A percentile compares a stretch with the other conserved stretches of the same genome.
These are phyloP conservation scores for Euphonia xanthogaster DNA, from an alignment of 2,797 vertebrate genomes.

Conservation along the genomic window DNA sequence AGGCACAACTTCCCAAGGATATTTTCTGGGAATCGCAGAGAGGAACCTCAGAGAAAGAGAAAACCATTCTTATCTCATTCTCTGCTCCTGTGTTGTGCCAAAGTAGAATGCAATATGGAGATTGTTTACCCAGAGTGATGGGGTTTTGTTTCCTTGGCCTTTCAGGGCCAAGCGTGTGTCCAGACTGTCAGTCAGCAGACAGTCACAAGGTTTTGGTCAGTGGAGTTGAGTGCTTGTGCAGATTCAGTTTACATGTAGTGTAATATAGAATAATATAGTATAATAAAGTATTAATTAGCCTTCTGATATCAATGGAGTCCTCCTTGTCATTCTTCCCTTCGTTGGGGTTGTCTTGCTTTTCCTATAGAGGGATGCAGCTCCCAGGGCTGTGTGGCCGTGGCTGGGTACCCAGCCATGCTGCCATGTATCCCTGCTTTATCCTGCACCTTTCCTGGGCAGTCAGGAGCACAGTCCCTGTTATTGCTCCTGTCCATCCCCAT, in stretches of 20 bases:
- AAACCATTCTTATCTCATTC: not conserved
- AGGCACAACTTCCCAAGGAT: not conserved
- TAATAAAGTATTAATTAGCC: not conserved
- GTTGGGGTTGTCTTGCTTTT: not conserved
- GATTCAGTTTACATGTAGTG: not conserved
- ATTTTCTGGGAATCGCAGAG: not conserved
- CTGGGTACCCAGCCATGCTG: not conserved
- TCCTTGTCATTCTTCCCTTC: not conserved
- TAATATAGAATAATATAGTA: not conserved
- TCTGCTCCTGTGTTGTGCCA: not conserved
- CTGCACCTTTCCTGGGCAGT: not conserved
- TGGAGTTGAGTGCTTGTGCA: not conserved
- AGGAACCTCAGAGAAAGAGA: not conserved
- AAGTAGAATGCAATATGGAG: not conserved
- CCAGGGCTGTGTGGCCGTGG: rapidly evolving
- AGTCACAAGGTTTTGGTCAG: not conserved
- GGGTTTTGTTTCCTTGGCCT: not conserved
- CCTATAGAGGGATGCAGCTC: not conserved
- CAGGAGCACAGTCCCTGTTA: not conserved
- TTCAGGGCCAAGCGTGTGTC: not conserved
- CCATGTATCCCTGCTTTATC: not conserved
- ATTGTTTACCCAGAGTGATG: not conserved
- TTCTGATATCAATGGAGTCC: not conserved
- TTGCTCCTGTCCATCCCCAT: conserved; percentile 32
- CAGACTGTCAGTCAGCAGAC: not conserved